A percentile compares a stretch with the other conserved stretches of the same genome.
Conservation (phyloP, 2,113 vertebrate species). For the Burhinus bistriatus region DNA sequence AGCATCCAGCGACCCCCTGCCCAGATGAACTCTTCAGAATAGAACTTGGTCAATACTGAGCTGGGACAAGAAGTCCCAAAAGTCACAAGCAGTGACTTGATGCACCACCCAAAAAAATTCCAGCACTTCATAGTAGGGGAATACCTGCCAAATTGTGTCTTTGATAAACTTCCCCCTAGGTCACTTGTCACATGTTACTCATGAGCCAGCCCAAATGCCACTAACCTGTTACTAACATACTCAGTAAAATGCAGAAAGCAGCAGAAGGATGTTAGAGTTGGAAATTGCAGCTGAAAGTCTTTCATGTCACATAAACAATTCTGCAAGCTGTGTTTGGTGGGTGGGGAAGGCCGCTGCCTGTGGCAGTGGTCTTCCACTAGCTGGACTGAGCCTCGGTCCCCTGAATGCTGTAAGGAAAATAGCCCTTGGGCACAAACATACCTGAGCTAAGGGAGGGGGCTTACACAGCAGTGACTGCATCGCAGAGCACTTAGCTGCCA, state of each 20-base stretch:
- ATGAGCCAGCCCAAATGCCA: neutral
- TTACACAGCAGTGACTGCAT: neutral
- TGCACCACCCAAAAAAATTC: neutral
- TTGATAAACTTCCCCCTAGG: neutral
- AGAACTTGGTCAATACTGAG: neutral
- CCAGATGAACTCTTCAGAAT: neutral
- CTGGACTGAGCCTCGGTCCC: neutral
- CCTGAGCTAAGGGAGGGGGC: neutral
- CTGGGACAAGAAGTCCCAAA: neutral
- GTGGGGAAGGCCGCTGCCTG: neutral
- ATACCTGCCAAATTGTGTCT: neutral
- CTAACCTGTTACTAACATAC: neutral
- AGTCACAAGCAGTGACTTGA: neutral
- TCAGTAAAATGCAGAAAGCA: neutral
- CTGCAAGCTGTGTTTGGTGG: neutral
- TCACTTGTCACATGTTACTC: neutral
- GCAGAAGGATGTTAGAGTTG: neutral
- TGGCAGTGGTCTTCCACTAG: neutral
- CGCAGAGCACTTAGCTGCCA: neutral
- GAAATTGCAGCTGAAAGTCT: neutral
- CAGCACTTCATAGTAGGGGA: neutral
- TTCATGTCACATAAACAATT: neutral
- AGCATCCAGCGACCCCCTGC: rapidly evolving
- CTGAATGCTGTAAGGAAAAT: neutral
- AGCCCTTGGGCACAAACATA: neutral